Evolutionary conservation across 1,140 invertebrate genomes (phyloP), one percentile per base, ranked within the genome.

Genomic region (Drosophila funebris): DNA sequence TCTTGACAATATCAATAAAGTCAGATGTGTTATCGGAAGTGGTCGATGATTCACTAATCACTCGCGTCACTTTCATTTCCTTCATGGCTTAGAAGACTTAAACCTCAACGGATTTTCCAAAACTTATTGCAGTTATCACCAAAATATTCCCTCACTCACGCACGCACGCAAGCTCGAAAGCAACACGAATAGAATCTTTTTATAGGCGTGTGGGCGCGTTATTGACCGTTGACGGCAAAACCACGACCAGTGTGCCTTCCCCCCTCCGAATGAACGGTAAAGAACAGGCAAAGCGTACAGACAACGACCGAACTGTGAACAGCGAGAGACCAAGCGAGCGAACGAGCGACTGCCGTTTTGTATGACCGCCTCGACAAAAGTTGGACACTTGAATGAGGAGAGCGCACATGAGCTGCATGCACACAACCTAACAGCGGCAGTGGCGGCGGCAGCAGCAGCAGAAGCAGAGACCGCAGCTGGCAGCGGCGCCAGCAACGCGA

Each of bases 351-450:
- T 79, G 84, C 82, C 83, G 74, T 61, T 77, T 70, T 87, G 37
- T 76, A 54, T 74, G 85, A 91, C 90, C 90, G 90, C 90, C 90
- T 78, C 85, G 85, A 90, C 90, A 91, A 91, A 91, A 80, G 90
- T 91, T 91, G 90, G 90, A 90, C 90, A 88, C 90, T 91, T 91
- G 90, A 91, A 91, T 91, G 90, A 91, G 81, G 67, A 73, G 85
- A 90, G 79, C 78, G 61, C 63, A 78, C 77, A 76, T 78, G 78
- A 79, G 85, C 81, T 81, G 81, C 78, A 80, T 81, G 77, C 70
- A 83, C 78, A 90, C 72, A 84, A 85, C 80, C 76, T 76, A 78
- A 83, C 75, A 68, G 60, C 62, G 66, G 68, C 78, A 58, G 62
- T 61, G 63, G 60, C 75, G 74, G 57, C 75, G 54, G 44, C 73